phyloP scores from a whole-genome alignment of 2,113 vertebrate species.

The Hippoglossus stenolepis region DNA sequence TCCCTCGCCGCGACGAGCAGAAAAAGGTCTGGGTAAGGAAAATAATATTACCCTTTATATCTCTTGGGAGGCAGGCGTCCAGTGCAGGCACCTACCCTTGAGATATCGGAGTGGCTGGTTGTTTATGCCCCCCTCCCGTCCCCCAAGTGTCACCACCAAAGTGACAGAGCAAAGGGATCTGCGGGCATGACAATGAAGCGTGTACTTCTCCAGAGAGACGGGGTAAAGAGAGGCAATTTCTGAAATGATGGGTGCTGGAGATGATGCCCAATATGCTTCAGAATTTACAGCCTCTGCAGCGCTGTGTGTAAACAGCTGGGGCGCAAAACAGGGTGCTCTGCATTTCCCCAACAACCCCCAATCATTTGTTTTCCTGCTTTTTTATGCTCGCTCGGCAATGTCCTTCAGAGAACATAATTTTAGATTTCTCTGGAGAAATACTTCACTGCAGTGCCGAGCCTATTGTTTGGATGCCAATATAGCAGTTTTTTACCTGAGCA shows the following conservation, averaged over 20 bases:
- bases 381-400: conserved; percentile 58
- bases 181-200: conserved; percentile 57
- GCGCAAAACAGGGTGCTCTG: conserved; percentile 66
- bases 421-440: conserved; percentile 81
- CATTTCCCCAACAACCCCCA: conserved; percentile 55
- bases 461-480: conserved; percentile 77
- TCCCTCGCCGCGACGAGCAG: conserved; percentile 1
- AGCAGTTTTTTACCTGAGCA: conserved; percentile 70
- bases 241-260: conserved; percentile 72
- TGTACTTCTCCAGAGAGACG: conserved; percentile 53
- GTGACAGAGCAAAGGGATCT: conserved; percentile 62
- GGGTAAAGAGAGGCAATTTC: conserved; percentile 76
- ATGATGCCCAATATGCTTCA: conserved; percentile 78
- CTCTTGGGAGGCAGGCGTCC: conserved; percentile 59
- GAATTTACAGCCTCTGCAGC: conserved; percentile 80
- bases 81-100: conserved; percentile 59
- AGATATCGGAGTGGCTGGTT: conserved; percentile 62
- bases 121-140: conserved; percentile 59
- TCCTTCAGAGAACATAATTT: conserved; percentile 78
- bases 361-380: conserved; percentile 1
- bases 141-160: conserved; percentile 59
- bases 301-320: conserved; percentile 70
- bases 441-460: conserved; percentile 67
- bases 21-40: conserved; percentile 48
- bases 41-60: conserved; percentile 75